phyloP scores from a whole-genome alignment of 2,888 invertebrate genomes.

The Clivina fossor region DNA sequence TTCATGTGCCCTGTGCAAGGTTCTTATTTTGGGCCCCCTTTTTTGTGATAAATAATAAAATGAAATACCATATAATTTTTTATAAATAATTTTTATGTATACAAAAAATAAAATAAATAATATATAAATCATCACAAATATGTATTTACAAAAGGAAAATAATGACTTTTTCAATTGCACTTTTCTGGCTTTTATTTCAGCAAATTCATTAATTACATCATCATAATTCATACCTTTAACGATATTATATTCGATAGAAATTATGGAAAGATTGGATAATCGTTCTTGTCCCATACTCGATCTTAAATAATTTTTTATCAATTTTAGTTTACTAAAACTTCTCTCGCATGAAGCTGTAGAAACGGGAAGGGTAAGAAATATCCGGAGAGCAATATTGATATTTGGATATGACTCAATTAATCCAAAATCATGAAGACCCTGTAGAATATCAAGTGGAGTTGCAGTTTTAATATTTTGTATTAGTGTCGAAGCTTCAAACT shows the following conservation, averaged over 20 bases:
- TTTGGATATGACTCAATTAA: background rate
- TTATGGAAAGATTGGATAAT: conserved; percentile 23
- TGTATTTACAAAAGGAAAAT: too few species aligned
- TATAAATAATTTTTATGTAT: too few species aligned
- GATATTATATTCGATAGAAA: conserved; percentile 35
- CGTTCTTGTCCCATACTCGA: conserved; percentile 32
- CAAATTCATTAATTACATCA: too few species aligned
- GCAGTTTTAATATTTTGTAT: background rate
- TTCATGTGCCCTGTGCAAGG: too few species aligned
- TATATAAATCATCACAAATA: too few species aligned
- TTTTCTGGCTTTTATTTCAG: too few species aligned
- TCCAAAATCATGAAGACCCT: background rate
- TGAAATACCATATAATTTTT: too few species aligned
- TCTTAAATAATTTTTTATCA: conserved; percentile 34
- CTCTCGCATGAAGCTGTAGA: conserved; percentile 30
- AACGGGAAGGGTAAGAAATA: conserved; percentile 30
- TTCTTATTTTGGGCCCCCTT: too few species aligned
- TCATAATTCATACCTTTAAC: too few species aligned
- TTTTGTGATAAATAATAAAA: too few species aligned
- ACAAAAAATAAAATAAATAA: too few species aligned
- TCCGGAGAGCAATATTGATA: conserved; percentile 19
- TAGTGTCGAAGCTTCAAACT: background rate
- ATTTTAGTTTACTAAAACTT: conserved; percentile 34
- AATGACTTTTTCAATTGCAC: too few species aligned
- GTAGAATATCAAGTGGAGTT: background rate